A percentile compares a stretch with the other conserved stretches of the same genome.
Conservation (phyloP, 2,797 vertebrate genomes). For the Acipenser oxyrinchus region DNA sequence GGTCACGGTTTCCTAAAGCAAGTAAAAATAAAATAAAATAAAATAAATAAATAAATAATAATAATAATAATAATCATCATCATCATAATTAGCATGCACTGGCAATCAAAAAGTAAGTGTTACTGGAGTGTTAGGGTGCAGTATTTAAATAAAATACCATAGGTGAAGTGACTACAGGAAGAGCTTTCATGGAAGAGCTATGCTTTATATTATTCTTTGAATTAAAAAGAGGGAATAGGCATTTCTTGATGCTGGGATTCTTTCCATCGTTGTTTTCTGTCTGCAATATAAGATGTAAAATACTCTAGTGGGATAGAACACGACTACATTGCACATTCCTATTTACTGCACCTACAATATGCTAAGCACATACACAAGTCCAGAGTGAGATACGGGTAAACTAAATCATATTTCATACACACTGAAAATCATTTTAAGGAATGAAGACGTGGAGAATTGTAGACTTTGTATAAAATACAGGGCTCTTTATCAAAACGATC, state of each 20-base stretch:
- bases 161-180: slow-evolving; percentile 85
- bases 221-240: slow-evolving; percentile 94
- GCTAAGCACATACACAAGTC: no score
- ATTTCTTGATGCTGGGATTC: slow-evolving; percentile 94
- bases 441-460: no score
- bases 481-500: no score
- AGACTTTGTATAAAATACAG: no score
- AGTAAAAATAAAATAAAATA: background rate
- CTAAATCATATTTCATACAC: no score
- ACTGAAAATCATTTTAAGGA: no score
- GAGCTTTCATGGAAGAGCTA: slow-evolving; percentile 91
- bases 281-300: slow-evolving; percentile 90
- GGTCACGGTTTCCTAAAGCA: slow-evolving; percentile 9
- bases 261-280: slow-evolving; percentile 76
- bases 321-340: slow-evolving; percentile 6
- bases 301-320: slow-evolving; percentile 56
- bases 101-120: slow-evolving; percentile 50
- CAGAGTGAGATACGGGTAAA: no score
- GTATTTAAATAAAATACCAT: slow-evolving; percentile 80
- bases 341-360: no score
- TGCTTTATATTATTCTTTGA: slow-evolving; percentile 95
- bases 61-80: slow-evolving; percentile 33
- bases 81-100: slow-evolving; percentile 61
- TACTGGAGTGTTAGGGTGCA: slow-evolving; percentile 59
- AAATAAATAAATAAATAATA: background rate